Evolutionary conservation across 2,888 invertebrate genomes (phyloP).

Genomic region (Lasioglossum pauxillum): DNA sequence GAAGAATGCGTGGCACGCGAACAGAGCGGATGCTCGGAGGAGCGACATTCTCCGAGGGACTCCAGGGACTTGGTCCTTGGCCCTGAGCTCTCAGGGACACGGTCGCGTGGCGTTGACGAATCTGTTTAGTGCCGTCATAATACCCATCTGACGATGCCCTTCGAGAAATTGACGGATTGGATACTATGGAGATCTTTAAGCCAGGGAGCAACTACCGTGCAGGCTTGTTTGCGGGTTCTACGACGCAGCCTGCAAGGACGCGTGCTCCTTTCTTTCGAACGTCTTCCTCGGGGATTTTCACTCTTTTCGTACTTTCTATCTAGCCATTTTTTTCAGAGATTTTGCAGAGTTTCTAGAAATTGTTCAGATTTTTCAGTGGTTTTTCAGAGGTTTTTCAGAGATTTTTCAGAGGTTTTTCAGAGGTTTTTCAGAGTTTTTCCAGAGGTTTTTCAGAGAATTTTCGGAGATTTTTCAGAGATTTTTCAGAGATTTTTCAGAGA

Average conservation of each 20-base stretch:
- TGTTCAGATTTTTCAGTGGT: too few relatives aligned
- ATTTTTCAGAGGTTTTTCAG: neutral
- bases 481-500: too few relatives aligned
- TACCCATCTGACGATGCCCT: conserved; percentile 52
- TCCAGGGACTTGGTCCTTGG: conserved; percentile 17
- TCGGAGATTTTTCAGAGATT: neutral
- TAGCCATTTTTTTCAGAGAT: neutral
- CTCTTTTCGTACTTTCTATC: neutral
- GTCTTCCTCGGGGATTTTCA: neutral
- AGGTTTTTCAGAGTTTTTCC: too few relatives aligned
- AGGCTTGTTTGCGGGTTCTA: conserved; percentile 37
- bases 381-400: too few relatives aligned
- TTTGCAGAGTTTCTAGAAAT: too few relatives aligned
- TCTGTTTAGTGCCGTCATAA: conserved; percentile 72
- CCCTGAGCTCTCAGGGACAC: conserved; percentile 53
- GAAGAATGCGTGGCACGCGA: conserved; percentile 77
- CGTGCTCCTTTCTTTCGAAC: neutral
- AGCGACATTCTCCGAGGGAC: conserved; percentile 40
- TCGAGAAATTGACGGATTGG: conserved; percentile 53
- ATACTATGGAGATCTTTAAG: conserved; percentile 35
- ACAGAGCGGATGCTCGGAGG: conserved; percentile 49
- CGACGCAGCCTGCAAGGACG: neutral
- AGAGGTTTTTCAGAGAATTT: too few relatives aligned
- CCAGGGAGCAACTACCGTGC: conserved; percentile 55
- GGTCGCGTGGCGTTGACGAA: conserved; percentile 72